phyloP scores from a whole-genome alignment of 2,113 vertebrate species.

The Corvus hawaiiensis region DNA sequence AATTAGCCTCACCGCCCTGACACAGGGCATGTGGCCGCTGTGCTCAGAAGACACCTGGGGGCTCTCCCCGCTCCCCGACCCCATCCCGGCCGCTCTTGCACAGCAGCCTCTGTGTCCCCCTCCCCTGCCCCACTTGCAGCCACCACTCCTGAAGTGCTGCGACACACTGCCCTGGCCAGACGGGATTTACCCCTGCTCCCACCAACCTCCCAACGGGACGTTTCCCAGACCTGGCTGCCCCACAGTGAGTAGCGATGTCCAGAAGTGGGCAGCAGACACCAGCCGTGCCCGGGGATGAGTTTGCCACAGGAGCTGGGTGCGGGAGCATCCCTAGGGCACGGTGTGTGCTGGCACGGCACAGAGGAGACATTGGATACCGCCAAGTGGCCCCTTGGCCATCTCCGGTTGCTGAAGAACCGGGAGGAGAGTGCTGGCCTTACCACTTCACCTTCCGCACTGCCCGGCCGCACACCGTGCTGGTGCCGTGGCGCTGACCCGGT shows the following conservation, averaged over 20 bases:
- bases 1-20: background rate
- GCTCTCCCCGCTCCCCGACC: rapidly evolving
- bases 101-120: background rate
- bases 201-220: rapidly evolving
- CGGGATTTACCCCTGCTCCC: background rate
- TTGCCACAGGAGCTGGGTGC: background rate
- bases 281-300: background rate
- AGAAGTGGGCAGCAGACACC: background rate
- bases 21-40: background rate
- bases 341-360: rapidly evolving
- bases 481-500: background rate
- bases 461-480: background rate
- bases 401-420: background rate
- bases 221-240: background rate
- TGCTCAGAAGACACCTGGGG: background rate
- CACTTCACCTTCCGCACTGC: background rate
- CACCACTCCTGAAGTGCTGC: background rate
- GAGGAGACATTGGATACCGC: background rate
- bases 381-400: background rate
- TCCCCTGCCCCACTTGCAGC: background rate
- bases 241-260: rapidly evolving
- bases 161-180: background rate
- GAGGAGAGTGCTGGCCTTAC: background rate
- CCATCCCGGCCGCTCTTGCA: no score
- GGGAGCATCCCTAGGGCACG: background rate